Evolutionary conservation across 2,888 invertebrate genomes (phyloP).

Genomic region (Drosophila quinaria): DNA sequence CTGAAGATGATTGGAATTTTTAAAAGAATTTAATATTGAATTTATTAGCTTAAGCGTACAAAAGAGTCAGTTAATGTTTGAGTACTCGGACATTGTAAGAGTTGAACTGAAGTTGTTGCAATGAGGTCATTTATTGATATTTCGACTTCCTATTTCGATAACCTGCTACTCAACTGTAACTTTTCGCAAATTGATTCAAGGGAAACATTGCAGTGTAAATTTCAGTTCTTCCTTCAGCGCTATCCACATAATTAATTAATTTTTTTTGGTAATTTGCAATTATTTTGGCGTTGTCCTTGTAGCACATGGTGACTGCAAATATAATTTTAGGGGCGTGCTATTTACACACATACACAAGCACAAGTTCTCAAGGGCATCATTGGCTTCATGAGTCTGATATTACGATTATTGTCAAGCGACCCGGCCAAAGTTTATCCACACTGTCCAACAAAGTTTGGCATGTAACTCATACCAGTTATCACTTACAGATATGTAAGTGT

Average conservation of each 20-base stretch:
- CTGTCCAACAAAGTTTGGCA: conserved; percentile 37
- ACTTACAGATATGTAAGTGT: background rate
- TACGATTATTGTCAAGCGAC: conserved; percentile 60
- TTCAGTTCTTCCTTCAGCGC: conserved; percentile 16
- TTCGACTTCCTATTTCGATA: too few species aligned
- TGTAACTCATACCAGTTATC: conserved; percentile 21
- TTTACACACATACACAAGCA: background rate
- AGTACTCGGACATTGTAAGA: background rate
- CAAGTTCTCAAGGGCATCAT: conserved; percentile 51
- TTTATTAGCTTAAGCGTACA: background rate
- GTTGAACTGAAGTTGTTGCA: background rate
- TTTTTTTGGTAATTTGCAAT: conserved; percentile 33
- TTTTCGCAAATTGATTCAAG: conserved; percentile 54
- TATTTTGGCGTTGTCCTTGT: conserved; percentile 13
- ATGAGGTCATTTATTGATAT: too few species aligned
- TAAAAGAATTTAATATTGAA: background rate
- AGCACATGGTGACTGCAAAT: conserved; percentile 20
- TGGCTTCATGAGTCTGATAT: conserved; percentile 53
- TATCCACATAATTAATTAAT: conserved; percentile 39
- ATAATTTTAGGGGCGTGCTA: conserved; percentile 23
- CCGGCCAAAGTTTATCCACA: conserved; percentile 49
- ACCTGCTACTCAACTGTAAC: too few species aligned
- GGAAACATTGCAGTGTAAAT: conserved; percentile 2
- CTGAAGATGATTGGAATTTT: background rate
- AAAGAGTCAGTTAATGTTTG: background rate